phyloP scores from a whole-genome alignment of 2,113 vertebrate genomes.

The Cyanoderma ruficeps region DNA sequence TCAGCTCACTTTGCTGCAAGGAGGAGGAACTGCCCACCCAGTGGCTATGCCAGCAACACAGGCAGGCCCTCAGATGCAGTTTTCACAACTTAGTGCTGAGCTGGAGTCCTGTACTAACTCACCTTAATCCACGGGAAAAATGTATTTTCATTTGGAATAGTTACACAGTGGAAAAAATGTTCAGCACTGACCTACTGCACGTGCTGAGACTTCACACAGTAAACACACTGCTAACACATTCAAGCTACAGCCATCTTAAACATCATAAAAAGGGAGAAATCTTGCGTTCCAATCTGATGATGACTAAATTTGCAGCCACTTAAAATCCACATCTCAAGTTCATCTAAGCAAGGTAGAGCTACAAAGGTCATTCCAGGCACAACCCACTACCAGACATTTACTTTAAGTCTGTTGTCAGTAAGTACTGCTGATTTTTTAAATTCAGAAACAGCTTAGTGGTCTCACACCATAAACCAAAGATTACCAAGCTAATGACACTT shows the following conservation, averaged over 20 bases:
- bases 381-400: not conserved
- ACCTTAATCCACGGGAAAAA: not conserved
- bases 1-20: not conserved
- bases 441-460: not conserved
- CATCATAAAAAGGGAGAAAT: not conserved
- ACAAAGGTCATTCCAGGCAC: not conserved
- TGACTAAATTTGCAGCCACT: not conserved
- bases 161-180: not conserved
- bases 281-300: rapidly evolving
- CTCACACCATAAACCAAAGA: not conserved
- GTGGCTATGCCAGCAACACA: not conserved
- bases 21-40: not conserved
- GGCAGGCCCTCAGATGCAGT: not conserved
- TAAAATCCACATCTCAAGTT: not conserved
- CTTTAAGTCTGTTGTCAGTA: not conserved
- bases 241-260: not conserved
- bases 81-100: not conserved
- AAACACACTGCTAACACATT: not conserved
- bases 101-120: not conserved
- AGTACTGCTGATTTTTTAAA: not conserved
- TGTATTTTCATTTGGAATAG: not conserved
- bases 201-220: not conserved
- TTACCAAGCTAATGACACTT: not conserved
- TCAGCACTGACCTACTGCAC: not conserved
- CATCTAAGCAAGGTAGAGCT: not conserved